phyloP scores from a whole-genome alignment of 2,888 invertebrate species.

The Trichogramma dendrolimi region DNA sequence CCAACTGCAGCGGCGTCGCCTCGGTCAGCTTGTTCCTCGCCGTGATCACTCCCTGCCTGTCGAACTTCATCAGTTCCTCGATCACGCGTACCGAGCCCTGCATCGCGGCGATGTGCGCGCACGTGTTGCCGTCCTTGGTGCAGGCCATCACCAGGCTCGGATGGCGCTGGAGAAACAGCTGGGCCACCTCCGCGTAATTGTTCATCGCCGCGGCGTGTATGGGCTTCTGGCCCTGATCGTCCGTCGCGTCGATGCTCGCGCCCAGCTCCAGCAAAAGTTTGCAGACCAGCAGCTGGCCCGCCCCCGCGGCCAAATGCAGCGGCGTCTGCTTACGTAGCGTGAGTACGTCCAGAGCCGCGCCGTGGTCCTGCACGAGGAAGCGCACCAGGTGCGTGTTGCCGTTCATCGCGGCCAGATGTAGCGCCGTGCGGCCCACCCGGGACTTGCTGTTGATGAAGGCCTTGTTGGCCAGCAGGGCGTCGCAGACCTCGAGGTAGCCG shows the following conservation, averaged over 20 bases:
- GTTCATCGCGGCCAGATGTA: constrained; percentile 95
- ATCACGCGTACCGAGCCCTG: constrained; percentile 97
- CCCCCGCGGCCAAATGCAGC: constrained; percentile 91
- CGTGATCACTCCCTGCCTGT: constrained; percentile 90
- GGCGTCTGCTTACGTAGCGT: constrained; percentile 96
- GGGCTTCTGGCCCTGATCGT: constrained; percentile 93
- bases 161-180: constrained; percentile 91
- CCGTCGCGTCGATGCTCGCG: constrained; percentile 93
- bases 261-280: constrained; percentile 85
- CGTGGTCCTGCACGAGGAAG: constrained; percentile 90
- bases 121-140: constrained; percentile 97
- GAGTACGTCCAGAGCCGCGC: constrained; percentile 91
- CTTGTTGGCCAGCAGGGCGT: constrained; percentile 86
- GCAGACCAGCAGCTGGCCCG: constrained; percentile 95
- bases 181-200: constrained; percentile 96
- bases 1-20: constrained; percentile 93
- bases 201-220: constrained; percentile 97
- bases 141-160: constrained; percentile 92
- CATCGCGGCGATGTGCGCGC: constrained; percentile 98
- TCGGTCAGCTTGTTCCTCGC: constrained; percentile 95
- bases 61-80: constrained; percentile 98
- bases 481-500: constrained; percentile 81
- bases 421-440: constrained; percentile 92
- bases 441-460: constrained; percentile 99
- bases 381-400: constrained; percentile 88